Base-by-base conservation (phyloP, 2,113 vertebrate genomes). In the Bufo bufo region DNA sequence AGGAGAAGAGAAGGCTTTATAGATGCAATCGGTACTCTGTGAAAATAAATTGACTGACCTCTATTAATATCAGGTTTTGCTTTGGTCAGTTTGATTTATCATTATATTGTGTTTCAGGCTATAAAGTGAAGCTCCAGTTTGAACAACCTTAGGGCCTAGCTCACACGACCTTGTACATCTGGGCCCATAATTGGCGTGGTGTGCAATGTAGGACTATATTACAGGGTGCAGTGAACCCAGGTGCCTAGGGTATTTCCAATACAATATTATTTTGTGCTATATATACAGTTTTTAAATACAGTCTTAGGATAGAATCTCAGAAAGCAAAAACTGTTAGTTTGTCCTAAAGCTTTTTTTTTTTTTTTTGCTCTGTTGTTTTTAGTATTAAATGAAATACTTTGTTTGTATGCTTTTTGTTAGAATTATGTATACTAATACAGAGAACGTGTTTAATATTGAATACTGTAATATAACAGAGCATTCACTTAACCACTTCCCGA, bases 41-140 rank as follows among this genome's bases (percentile, higher is more conserved):
- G 71, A 74, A 74, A 74, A 47, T 74, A 74, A 16, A 74, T 74
- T 49, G 14, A 49, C 71, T 49, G 45, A 49, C 45, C 71, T 72
- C 45, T 74, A 74, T 74, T 47, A 74, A 74, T 71, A 71, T 47
- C 19, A 74, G 13, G 43, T 74, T 74, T 74, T 74, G 71, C 45
- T 74, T 74, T 74, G 71, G 45, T 74, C 71, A 47, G 43, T 49
- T 47, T 74, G 43, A 74, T 74, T 74, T 74, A 47, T 74, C 3
- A 47, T 47, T 47, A 74, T 74, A 11, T 66, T 11, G 33, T 71
- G 23, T 65, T 65, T 65, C 61, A 71, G 66, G 9, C 23, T 71
- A 71, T 71, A 71, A 71, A 71, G 10, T 33, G 12, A 71, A 33
- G 66, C 66, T 13, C 3, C 23, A 43, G 23, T 33, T 71, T 43